These are phyloP conservation scores for Dunckerocampus dactyliophorus DNA, from an alignment of 2,113 vertebrate species.

Conservation along the genomic window DNA sequence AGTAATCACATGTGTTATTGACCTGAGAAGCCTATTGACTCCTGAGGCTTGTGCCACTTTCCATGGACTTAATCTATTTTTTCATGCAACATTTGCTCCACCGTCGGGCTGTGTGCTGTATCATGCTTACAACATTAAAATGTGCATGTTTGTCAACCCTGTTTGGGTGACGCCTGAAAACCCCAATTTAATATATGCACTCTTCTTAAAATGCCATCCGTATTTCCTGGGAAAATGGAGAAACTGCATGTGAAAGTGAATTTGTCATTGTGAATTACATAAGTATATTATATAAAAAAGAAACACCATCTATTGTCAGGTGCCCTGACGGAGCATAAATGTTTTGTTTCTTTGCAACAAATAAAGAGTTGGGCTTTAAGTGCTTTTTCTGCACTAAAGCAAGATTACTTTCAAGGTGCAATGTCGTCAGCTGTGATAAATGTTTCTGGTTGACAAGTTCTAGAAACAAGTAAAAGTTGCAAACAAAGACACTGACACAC, in stretches of 20 bases:
- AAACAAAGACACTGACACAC: background rate
- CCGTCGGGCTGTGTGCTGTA: background rate
- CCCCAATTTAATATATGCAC: too few relatives aligned
- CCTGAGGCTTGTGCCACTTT: constrained; percentile 14
- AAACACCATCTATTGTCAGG: too few relatives aligned
- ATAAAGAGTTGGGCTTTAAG: too few relatives aligned
- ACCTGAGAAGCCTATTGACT: constrained; percentile 28
- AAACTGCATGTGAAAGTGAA: too few relatives aligned
- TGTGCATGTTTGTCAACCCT: too few relatives aligned
- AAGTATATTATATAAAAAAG: too few relatives aligned
- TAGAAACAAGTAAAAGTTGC: background rate
- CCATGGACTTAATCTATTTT: background rate
- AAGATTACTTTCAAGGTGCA: background rate
- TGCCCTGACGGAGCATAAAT: too few relatives aligned
- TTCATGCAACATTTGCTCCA: background rate
- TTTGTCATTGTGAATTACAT: too few relatives aligned
- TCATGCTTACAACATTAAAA: background rate
- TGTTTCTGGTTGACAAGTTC: background rate
- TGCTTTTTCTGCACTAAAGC: background rate
- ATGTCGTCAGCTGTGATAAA: background rate
- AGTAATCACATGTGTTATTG: constrained; percentile 30
- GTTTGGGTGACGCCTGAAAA: too few relatives aligned
- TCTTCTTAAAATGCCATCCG: too few relatives aligned
- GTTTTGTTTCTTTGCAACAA: too few relatives aligned
- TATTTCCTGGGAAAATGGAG: too few relatives aligned